Conservation (phyloP, 2,888 invertebrate genomes). For the Yponomeuta evonymella region DNA sequence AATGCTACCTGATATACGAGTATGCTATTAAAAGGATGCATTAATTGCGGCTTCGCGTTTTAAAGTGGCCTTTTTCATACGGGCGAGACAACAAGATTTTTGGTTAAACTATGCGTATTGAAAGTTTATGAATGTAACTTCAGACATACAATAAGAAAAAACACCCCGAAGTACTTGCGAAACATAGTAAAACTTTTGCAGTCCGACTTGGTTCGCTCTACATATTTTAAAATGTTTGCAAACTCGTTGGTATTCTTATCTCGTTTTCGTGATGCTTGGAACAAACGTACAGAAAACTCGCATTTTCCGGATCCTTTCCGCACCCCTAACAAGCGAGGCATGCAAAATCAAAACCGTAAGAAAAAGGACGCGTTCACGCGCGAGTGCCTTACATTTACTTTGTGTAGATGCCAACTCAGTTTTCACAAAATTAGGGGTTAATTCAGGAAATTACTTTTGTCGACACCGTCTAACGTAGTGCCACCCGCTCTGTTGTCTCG, state of each 20-base stretch:
- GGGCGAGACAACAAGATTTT: neutral
- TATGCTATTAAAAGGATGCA: neutral
- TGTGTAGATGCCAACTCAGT: slow-evolving; percentile 2
- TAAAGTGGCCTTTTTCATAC: neutral
- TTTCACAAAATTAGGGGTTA: slow-evolving; percentile 48
- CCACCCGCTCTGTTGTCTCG: slow-evolving; percentile 49
- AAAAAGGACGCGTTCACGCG: slow-evolving; percentile 15
- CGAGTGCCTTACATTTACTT: slow-evolving; percentile 18
- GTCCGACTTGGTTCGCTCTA: slow-evolving; percentile 23
- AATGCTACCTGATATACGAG: neutral
- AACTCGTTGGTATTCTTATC: slow-evolving; percentile 40
- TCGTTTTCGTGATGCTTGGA: slow-evolving; percentile 33
- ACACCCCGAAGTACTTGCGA: slow-evolving; percentile 18
- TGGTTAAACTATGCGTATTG: neutral
- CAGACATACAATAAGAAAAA: slow-evolving; percentile 7
- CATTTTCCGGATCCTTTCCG: slow-evolving; percentile 37
- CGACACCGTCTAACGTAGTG: slow-evolving; percentile 52
- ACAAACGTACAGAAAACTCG: slow-evolving; percentile 32
- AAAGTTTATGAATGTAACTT: neutral
- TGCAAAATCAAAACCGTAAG: slow-evolving; percentile 21
- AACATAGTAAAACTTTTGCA: slow-evolving; percentile 26
- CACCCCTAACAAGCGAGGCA: slow-evolving; percentile 24
- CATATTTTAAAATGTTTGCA: slow-evolving; percentile 37
- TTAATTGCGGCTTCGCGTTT: neutral
- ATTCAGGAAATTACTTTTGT: slow-evolving; percentile 50